Conservation (phyloP, 2,888 invertebrate genomes). For the Tinea semifulvella region DNA sequence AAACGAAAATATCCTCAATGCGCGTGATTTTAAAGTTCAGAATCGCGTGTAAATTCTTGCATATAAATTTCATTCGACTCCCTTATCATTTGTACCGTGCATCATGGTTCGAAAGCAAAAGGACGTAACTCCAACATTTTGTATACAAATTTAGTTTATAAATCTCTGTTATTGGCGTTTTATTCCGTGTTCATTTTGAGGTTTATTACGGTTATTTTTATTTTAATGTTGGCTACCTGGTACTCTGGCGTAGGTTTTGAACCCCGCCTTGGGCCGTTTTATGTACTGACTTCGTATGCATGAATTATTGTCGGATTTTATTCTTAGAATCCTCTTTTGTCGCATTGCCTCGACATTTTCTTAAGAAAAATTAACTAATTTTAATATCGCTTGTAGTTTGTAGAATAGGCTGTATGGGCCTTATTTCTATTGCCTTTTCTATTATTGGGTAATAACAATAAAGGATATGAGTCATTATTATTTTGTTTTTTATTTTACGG, state of each 20-base stretch:
- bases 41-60: slow-evolving; percentile 20
- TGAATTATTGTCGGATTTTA: slow-evolving; percentile 23
- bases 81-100: slow-evolving; percentile 31
- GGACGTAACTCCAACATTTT: slow-evolving; percentile 19
- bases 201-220: too few relatives aligned
- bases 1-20: not conserved
- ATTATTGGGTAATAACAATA: too few relatives aligned
- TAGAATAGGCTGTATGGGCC: too few relatives aligned
- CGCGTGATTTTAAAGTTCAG: slow-evolving; percentile 12
- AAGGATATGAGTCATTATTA: too few relatives aligned
- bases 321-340: not conserved
- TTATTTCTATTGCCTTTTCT: too few relatives aligned
- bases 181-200: too few relatives aligned
- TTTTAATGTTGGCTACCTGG: slow-evolving; percentile 27
- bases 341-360: not conserved
- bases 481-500: too few relatives aligned
- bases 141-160: not conserved
- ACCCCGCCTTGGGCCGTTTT: slow-evolving; percentile 35
- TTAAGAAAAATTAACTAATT: too few relatives aligned
- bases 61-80: slow-evolving; percentile 31
- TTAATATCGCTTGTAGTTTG: too few relatives aligned
- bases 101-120: slow-evolving; percentile 18
- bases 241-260: slow-evolving; percentile 31
- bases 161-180: not conserved
- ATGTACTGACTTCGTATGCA: slow-evolving; percentile 26